Evolutionary conservation across 2,113 vertebrate genomes (phyloP), one percentile per base, ranked within the genome.

Genomic region (Propithecus coquereli): DNA sequence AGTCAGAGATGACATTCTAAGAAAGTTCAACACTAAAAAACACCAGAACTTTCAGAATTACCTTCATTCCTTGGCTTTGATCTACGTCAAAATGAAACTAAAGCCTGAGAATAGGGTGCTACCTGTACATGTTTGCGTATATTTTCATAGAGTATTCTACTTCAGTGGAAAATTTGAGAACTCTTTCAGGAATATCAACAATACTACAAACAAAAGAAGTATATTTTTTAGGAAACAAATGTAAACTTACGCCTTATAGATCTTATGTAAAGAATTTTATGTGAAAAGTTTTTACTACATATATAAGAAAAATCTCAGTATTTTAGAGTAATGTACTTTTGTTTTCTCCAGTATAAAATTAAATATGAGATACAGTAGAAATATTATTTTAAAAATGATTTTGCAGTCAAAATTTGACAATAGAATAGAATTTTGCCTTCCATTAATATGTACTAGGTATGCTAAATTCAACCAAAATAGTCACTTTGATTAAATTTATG

Each of bases 251-350:
- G 34, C 22, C 63, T 73, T 86, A 85, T 5, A 74, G 18, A 85
- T 71, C 65, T 71, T 61, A 87, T 14, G 0, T 84, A 88, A 94
- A 13, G 20, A 82, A 87, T 81, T 50, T 22, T 84, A 3, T 45
- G 11, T 89, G 40, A 87, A 94, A 3, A 86, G 37, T 91, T 84
- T 94, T 65, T 87, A 25, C 23, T 34, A 11, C 27, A 80, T 66
- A 65, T 32, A 22, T 66, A 83, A 76, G 37, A 77, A 66, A 71
- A 93, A 66, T 34, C 63, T 50, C 25, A 71, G 18, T 79, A 87
- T 77, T 94, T 94, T 54, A 85, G 66, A 93, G 50, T 47, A 91
- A 70, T 12, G 17, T 17, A 57, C 4, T 90, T 96, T 84, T 89
- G 66, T 43, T 85, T 94, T 91, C 16, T 76, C 12, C 34, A 47